Evolutionary conservation across 2,888 invertebrate species (phyloP), one percentile per base, ranked within the genome.

Genomic region (Noctua pronuba): DNA sequence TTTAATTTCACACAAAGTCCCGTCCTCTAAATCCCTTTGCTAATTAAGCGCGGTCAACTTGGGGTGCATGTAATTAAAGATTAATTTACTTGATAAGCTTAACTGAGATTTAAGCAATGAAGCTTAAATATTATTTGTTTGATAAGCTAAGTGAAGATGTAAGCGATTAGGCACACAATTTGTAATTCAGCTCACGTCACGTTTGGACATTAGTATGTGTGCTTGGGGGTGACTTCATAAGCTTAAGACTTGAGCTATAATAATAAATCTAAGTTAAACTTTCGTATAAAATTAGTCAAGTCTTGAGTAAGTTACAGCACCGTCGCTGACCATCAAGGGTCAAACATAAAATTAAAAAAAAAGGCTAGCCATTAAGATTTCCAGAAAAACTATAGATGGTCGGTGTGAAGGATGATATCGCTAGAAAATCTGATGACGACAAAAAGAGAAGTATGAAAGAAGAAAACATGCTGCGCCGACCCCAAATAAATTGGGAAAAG

Each of bases 101-200:
- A 74, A 69, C 73, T 66, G 69, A 78, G 80, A 80, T 82, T 80
- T 78, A 80, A 77, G 75, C 75, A 76, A 82, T 76, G 78, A 77
- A 77, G 49, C 74, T 72, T 24, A 84, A 84, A 84, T 86, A 84
- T 75, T 62, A 73, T 84, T 84, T 84, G 75, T 84, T 73, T 84
- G 84, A 84, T 86, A 84, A 79, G 81, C 60, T 82, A 28, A 68
- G 75, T 67, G 65, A 68, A 82, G 83, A 88, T 85, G 69, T 85
- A 65, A 73, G 85, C 72, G 88, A 85, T 85, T 87, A 87, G 85
- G 74, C 89, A 80, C 75, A 78, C 73, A 84, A 79, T 83, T 87
- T 82, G 65, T 83, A 75, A 82, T 88, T 88, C 82, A 82, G 81
- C 82, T 73, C 88, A 84, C 84, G 85, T 89, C 84, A 82, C 79